Conservation (phyloP, 2,888 invertebrate species). For the Drosophila pseudotakahashii region DNA sequence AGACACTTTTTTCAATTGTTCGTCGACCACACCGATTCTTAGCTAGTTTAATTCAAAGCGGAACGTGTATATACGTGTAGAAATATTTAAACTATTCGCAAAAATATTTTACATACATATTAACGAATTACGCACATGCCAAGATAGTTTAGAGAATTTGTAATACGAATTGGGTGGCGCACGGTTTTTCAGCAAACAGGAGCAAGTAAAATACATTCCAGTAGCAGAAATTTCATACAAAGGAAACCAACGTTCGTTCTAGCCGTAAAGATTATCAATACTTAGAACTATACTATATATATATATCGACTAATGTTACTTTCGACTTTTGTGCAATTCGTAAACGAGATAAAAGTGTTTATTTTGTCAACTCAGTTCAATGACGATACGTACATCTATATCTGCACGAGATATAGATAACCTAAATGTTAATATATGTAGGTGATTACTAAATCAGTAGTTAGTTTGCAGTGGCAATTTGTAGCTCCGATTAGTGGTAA, state of each 20-base stretch:
- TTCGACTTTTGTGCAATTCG: slow-evolving; percentile 43
- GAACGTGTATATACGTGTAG: slow-evolving; percentile 30
- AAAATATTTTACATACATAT: slow-evolving; percentile 11
- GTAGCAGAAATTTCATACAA: slow-evolving; percentile 66
- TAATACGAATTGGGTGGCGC: slow-evolving; percentile 16
- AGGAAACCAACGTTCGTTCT: slow-evolving; percentile 49
- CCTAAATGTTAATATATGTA: slow-evolving; percentile 33
- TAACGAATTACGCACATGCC: slow-evolving; percentile 36
- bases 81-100: slow-evolving; percentile 21
- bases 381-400: slow-evolving; percentile 39
- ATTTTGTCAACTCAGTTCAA: slow-evolving; percentile 37
- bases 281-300: slow-evolving; percentile 45
- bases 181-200: slow-evolving; percentile 17
- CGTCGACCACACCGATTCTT: slow-evolving; percentile 24
- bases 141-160: slow-evolving; percentile 22
- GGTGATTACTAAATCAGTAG: slow-evolving; percentile 52
- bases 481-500: slow-evolving; percentile 67
- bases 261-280: slow-evolving; percentile 47
- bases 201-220: slow-evolving; percentile 67
- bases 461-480: slow-evolving; percentile 57
- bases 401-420: slow-evolving; percentile 24
- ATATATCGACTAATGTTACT: slow-evolving; percentile 28
- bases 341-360: slow-evolving; percentile 31
- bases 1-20: slow-evolving; percentile 17
- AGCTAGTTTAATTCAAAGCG: slow-evolving; percentile 17